Percentiles rank a stretch among this genome's conserved stretches.
These are phyloP conservation scores for Neomorphus geoffroyi DNA, from an alignment of 2,797 vertebrate genomes.

Conservation along the genomic window DNA sequence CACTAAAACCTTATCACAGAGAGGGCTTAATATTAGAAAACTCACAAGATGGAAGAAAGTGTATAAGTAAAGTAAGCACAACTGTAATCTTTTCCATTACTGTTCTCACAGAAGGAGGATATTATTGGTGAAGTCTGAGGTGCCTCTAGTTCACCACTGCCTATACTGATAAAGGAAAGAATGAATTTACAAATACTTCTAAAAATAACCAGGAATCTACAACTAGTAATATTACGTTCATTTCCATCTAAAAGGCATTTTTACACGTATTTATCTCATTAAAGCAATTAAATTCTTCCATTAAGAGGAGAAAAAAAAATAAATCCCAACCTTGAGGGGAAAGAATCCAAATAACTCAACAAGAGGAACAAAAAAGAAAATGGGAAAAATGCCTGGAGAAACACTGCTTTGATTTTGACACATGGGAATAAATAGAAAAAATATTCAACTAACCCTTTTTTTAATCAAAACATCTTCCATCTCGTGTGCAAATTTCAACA, in stretches of 20 bases:
- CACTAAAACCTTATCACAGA: background rate
- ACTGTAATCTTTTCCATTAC: background rate
- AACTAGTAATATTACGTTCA: background rate
- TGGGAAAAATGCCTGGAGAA: constrained; percentile 39
- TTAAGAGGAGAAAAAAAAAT: background rate
- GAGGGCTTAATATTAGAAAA: background rate
- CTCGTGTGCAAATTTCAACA: constrained; percentile 54
- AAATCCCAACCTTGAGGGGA: background rate
- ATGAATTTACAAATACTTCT: background rate
- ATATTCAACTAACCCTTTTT: constrained; percentile 3
- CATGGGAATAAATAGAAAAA: constrained; percentile 50
- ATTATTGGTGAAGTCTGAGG: background rate
- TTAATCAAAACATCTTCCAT: constrained; percentile 60
- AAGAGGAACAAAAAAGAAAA: background rate
- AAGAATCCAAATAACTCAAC: constrained; percentile 10
- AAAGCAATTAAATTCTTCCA: background rate
- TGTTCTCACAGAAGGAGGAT: background rate
- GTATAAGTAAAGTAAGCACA: background rate
- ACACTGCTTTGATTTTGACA: constrained; percentile 54
- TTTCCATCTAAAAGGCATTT: background rate
- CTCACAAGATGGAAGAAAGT: background rate
- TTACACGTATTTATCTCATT: background rate
- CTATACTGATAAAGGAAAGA: background rate
- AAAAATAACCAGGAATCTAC: background rate
- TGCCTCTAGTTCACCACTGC: background rate